Evolutionary conservation across 2,797 vertebrate species (phyloP), one percentile per base, ranked within the genome.

Genomic region (Rhinoraja longicauda): DNA sequence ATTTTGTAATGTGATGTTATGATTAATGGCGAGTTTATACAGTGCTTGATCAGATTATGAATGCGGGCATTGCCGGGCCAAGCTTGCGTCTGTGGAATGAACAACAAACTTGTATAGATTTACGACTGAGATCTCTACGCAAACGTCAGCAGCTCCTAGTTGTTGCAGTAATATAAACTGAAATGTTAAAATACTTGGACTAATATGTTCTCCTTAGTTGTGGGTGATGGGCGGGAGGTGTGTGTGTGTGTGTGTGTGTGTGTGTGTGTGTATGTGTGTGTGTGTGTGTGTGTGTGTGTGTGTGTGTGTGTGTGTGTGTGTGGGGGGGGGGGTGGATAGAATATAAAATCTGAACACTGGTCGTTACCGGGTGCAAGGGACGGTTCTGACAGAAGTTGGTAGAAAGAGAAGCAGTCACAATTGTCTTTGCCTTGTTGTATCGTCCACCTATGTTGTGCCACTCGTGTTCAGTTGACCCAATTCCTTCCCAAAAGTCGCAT

Each of bases 21-120:
- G 90, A 92, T 92, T 75, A 75, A 92, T 92, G 90, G 26, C 70
- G 75, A 88, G 90, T 92, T 92, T 92, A 75, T 75, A 92, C 90
- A 75, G 70, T 92, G 90, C 39, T 75, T 92, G 45, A 92, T 57
- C 90, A 75, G 70, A 92, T 92, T 73, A 92, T 92, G 90, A 75
- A 92, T 57, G 15, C 67, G 53, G 90, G 70, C 70, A 92, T 92
- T 39, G 90, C 90, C n/a, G 90, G 70, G 90, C 90, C 67, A 73
- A 92, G 75, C 90, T 53, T 39, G 67, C 90, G 90, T 92, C 90
- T 92, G 36, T 92, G 67, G 90, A 92, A 92, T 92, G 70, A 92
- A 45, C 39, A 92, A 92, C 13, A 92, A 92, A 53, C 13, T 73
- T 73, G 36, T 73, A 92, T 92, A 92, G 90, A 92, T 92, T 73